Conservation (phyloP, 2,113 vertebrate species). For the Silurus glanis region DNA sequence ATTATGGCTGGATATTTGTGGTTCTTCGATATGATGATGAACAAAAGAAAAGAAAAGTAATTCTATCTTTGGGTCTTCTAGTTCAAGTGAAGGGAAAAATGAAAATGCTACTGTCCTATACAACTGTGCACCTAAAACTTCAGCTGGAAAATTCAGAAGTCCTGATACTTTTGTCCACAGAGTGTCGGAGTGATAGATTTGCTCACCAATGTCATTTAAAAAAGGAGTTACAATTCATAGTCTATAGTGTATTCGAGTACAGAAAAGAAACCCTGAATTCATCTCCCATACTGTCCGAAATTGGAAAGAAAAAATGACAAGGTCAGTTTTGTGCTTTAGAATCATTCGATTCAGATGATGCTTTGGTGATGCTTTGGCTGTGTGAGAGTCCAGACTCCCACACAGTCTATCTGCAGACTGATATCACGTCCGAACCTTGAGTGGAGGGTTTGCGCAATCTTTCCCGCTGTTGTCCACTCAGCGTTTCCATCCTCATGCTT, state of each 20-base stretch:
- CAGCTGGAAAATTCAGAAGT: no score
- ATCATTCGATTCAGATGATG: background rate
- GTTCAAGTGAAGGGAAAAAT: no score
- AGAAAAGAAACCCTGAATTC: background rate
- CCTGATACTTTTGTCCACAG: no score
- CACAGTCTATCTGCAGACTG: background rate
- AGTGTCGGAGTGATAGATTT: no score
- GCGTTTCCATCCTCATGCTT: background rate
- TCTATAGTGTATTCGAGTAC: no score
- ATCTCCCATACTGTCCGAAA: background rate
- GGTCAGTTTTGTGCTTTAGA: background rate
- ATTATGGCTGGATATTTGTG: no score
- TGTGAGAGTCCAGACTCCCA: background rate
- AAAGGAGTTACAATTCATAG: background rate
- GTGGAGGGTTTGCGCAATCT: background rate
- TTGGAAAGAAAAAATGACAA: background rate
- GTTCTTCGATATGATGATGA: no score
- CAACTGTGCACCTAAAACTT: no score
- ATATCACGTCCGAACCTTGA: slow-evolving; percentile 15
- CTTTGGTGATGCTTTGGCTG: background rate
- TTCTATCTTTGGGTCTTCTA: no score
- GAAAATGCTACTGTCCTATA: no score
- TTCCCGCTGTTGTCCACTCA: background rate
- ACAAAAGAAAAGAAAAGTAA: no score
- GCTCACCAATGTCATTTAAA: background rate